phyloP scores from a whole-genome alignment of 1,140 invertebrate species.

The Brachionus plicatilis region DNA sequence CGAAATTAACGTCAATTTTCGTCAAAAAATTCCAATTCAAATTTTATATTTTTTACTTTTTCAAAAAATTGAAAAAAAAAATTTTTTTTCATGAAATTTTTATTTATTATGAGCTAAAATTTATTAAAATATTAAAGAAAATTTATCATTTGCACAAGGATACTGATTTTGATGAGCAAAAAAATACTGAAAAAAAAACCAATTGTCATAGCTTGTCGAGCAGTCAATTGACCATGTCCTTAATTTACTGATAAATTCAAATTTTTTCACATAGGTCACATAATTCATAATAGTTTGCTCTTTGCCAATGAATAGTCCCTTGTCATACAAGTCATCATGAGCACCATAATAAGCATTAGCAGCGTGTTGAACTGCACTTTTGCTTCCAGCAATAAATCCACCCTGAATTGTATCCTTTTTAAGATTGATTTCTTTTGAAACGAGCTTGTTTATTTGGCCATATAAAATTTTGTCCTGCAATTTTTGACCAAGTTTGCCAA shows the following conservation, averaged over 20 bases:
- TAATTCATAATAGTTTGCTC: neutral
- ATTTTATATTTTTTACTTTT: too few species aligned
- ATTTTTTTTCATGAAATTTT: too few species aligned
- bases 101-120: too few species aligned
- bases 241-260: neutral
- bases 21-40: too few species aligned
- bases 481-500: neutral
- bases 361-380: neutral
- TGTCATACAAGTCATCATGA: neutral
- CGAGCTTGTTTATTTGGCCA: neutral
- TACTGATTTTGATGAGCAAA: neutral
- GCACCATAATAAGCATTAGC: neutral
- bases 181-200: slow-evolving; percentile 25
- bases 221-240: neutral
- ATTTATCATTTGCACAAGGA: neutral
- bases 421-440: neutral
- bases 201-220: neutral
- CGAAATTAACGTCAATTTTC: too few species aligned
- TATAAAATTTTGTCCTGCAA: neutral
- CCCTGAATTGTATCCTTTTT: neutral
- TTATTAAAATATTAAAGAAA: neutral
- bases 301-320: neutral
- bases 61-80: too few species aligned
- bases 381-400: neutral
- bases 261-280: neutral